Evolutionary conservation across 2,113 vertebrate species (phyloP), one percentile per base, ranked within the genome.

Genomic region (Macrotis lagotis): DNA sequence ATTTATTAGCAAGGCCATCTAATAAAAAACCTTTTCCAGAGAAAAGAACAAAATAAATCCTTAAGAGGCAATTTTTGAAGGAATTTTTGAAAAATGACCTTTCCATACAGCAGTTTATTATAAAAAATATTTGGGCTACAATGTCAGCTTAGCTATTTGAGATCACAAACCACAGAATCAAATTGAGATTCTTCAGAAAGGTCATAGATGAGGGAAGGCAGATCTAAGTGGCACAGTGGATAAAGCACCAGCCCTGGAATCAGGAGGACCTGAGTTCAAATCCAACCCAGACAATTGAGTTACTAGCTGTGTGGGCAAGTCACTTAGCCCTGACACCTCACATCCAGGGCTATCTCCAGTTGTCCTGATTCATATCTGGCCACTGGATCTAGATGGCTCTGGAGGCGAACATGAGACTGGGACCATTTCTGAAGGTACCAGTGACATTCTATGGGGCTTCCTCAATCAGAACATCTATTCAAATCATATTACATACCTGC

Each of bases 361-460:
- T n/a, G n/a, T n/a, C n/a, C n/a, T n/a, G n/a, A n/a, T n/a, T n/a
- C n/a, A n/a, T n/a, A n/a, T n/a, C n/a, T n/a, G n/a, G n/a, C n/a
- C n/a, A n/a, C n/a, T n/a, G n/a, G n/a, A n/a, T n/a, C n/a, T n/a
- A n/a, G n/a, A n/a, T n/a, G n/a, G n/a, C n/a, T n/a, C n/a, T n/a
- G n/a, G n/a, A n/a, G n/a, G n/a, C n/a, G n/a, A n/a, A n/a, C n/a
- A n/a, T n/a, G n/a, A n/a, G n/a, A 48, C 90, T 97, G 51, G 98
- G 92, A 93, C 31, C 52, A 50, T 47, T 88, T 94, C 44, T 93
- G 51, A 74, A 93, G 53, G 48, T 90, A 94, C n/a, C 93, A 89
- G 93, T 53, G 96, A 6, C 25, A 66, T 97, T 96, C 66, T 92
- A n/a, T 51, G 91, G 92, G 48, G 11, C 66, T 95, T 93, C 96